These are phyloP conservation scores for Osedax fenrisi DNA, from an alignment of 2,888 invertebrate genomes.

Conservation along the genomic window DNA sequence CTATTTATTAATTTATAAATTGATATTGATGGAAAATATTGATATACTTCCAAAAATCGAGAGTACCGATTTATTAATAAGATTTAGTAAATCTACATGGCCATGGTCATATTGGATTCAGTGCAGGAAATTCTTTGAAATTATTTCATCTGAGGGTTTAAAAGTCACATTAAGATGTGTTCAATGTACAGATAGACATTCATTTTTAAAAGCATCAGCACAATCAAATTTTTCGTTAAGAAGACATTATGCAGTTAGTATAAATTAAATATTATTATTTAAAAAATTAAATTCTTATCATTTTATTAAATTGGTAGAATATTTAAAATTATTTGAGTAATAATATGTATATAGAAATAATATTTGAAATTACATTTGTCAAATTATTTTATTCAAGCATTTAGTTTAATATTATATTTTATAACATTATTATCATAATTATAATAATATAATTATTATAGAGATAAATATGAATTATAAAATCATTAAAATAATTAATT, in stretches of 20 bases:
- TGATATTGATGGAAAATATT: not conserved
- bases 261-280: not conserved
- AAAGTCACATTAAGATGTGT: not conserved
- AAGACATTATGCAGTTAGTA: not conserved
- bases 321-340: no score
- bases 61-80: not conserved
- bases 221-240: not conserved
- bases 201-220: not conserved
- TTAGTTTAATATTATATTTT: no score
- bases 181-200: not conserved
- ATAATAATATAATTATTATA: no score
- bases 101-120: not conserved
- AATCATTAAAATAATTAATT: no score
- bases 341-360: no score
- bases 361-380: no score
- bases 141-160: not conserved
- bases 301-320: no score
- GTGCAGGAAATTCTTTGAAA: not conserved
- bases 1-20: not conserved
- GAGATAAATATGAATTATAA: no score
- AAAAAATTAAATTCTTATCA: not conserved
- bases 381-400: no score
- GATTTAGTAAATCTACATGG: not conserved
- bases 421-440: no score
- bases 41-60: not conserved